Conservation (phyloP, 2,888 invertebrate species). For the Drosophila macrospina region DNA sequence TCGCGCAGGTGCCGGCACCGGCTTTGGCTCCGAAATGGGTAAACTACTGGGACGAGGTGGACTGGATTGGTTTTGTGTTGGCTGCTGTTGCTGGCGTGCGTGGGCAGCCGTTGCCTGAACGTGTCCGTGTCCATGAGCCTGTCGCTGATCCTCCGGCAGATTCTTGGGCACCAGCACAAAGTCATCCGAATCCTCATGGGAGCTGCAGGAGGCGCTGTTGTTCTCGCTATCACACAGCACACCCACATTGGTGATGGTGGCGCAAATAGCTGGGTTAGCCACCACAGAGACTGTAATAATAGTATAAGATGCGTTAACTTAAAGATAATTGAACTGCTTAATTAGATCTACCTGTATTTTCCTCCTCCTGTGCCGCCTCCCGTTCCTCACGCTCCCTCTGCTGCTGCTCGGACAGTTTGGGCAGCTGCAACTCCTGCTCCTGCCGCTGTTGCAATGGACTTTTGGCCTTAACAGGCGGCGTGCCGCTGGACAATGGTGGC, state of each 20-base stretch:
- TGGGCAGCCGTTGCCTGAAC: constrained; percentile 2
- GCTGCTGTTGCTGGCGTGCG: constrained; percentile 39
- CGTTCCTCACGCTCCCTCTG: constrained; percentile 70
- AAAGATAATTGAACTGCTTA: neutral
- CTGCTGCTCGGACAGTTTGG: constrained; percentile 68
- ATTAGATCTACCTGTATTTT: constrained; percentile 70
- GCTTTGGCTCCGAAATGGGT: constrained; percentile 91
- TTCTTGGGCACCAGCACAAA: constrained; percentile 92
- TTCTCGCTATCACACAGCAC: constrained; percentile 86
- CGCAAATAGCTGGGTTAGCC: constrained; percentile 86
- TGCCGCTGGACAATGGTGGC: constrained; percentile 79
- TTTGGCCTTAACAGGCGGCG: constrained; percentile 85
- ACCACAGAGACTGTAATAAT: constrained; percentile 85
- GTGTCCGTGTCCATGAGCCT: constrained; percentile 12
- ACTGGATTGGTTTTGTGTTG: constrained; percentile 85
- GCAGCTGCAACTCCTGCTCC: constrained; percentile 82
- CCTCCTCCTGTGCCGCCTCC: constrained; percentile 72
- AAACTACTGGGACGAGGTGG: constrained; percentile 89
- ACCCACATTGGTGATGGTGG: constrained; percentile 87
- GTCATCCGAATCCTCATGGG: constrained; percentile 91
- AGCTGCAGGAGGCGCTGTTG: constrained; percentile 87
- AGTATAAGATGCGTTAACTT: neutral
- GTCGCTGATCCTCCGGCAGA: constrained; percentile 87
- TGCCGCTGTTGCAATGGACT: constrained; percentile 86
- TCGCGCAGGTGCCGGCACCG: constrained; percentile 88